phyloP scores from a whole-genome alignment of 2,113 vertebrate genomes.

The Chitala chitala region DNA sequence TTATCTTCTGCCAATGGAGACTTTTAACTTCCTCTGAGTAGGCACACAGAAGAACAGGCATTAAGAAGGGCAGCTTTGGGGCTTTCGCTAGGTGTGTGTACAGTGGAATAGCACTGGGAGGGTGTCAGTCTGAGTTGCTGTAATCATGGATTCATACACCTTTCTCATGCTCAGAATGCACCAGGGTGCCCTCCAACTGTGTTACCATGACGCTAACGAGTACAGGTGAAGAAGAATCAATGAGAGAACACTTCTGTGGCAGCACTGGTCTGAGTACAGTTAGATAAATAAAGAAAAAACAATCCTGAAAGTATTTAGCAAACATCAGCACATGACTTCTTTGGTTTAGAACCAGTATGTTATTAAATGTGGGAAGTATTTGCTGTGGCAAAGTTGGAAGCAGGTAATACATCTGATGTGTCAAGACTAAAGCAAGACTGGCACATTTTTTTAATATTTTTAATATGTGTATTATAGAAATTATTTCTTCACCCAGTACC shows the following conservation, averaged over 20 bases:
- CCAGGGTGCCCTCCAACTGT: conserved; percentile 28
- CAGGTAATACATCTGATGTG: too few relatives aligned
- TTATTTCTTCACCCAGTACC: too few relatives aligned
- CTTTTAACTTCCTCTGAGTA: background rate
- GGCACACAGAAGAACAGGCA: background rate
- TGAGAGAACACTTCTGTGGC: background rate
- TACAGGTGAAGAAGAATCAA: conserved; percentile 10
- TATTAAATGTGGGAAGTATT: too few relatives aligned
- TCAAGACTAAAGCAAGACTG: too few relatives aligned
- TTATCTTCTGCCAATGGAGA: background rate
- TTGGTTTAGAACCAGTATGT: too few relatives aligned
- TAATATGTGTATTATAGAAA: too few relatives aligned
- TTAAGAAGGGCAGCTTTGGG: background rate
- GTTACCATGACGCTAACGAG: conserved; percentile 29
- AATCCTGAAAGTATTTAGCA: background rate
- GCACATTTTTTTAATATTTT: too few relatives aligned
- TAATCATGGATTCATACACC: conserved; percentile 15
- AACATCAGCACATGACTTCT: background rate
- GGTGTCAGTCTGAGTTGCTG: conserved; percentile 18
- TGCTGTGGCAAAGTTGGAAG: too few relatives aligned
- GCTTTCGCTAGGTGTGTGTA: background rate
- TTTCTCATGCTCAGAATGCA: background rate
- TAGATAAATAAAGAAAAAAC: background rate
- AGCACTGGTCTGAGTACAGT: background rate
- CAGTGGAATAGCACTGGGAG: background rate